Evolutionary conservation across 2,888 invertebrate genomes (phyloP), one percentile per base, ranked within the genome.

Genomic region (Operophtera brumata): DNA sequence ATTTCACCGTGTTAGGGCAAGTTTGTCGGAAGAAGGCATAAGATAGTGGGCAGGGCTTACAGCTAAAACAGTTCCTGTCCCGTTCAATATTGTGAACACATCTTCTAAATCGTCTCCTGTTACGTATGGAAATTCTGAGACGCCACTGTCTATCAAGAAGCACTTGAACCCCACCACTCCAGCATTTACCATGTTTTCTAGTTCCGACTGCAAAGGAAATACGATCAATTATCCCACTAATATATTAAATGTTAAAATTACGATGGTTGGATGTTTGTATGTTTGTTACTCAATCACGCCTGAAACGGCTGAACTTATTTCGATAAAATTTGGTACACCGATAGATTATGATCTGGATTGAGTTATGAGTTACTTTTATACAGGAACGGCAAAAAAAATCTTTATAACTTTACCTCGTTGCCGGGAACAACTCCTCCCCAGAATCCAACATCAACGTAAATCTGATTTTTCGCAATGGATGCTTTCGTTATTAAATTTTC

Each of bases 371-470:
- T n/a, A n/a, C n/a, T n/a, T n/a, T n/a, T n/a, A n/a, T n/a, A n/a
- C n/a, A n/a, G n/a, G n/a, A n/a, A 20, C 20, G 20, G 20, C 20
- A 20, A 20, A 20, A 20, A 20, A 20, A 20, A 20, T 20, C 20
- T 30, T 12, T 37, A 10, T 34, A 35, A 47, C 37, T 10, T 8
- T 42, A 93, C 92, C 69, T 90, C 80, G 77, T 94, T 94, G 34
- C 91, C 92, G 6, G 94, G 94, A 36, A 94, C 84, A 0, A 94
- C 87, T 10, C 94, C 94, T 37, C 94, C 95, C 94, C 95, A 95
- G 80, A 95, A 94, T 10, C 92, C 95, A 30, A 94, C 92, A 72
- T 95, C 94, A 0, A 94, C 92, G 64, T 89, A 93, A 35, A 92
- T 82, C 66, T 92, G 91, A 44, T 91, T 92, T 47, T 82, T 80